Conservation (phyloP, 2,888 invertebrate species). For the Limnephilus lunatus region DNA sequence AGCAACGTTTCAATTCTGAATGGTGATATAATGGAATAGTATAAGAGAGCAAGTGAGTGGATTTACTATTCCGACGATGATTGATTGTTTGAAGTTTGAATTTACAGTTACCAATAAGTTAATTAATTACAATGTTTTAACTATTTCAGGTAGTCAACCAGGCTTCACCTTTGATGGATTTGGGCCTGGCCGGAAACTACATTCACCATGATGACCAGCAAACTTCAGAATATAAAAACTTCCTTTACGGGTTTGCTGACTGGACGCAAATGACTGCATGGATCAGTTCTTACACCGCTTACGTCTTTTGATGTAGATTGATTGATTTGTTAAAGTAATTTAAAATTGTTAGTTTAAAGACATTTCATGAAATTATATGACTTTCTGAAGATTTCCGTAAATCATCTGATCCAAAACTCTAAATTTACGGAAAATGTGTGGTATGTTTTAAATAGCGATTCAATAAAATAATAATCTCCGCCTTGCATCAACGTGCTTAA, state of each 20-base stretch:
- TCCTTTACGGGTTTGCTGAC: conserved; percentile 47
- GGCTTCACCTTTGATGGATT: conserved; percentile 67
- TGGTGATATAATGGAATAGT: too few relatives aligned
- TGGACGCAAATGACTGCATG: conserved; percentile 50
- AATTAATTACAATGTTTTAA: neutral
- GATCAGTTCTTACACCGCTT: conserved; percentile 51
- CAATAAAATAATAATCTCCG: too few relatives aligned
- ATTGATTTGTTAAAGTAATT: neutral
- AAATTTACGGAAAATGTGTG: too few relatives aligned
- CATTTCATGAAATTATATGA: neutral
- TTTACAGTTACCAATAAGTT: neutral
- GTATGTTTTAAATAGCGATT: too few relatives aligned
- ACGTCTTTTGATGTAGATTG: conserved; percentile 40
- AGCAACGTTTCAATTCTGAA: too few relatives aligned
- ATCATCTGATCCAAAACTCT: neutral
- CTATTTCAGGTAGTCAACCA: conserved; percentile 8
- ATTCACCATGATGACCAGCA: conserved; percentile 70
- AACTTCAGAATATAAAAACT: conserved; percentile 48
- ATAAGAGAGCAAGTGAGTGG: too few relatives aligned
- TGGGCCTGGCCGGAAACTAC: conserved; percentile 71
- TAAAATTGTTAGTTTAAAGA: neutral
- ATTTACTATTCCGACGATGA: too few relatives aligned
- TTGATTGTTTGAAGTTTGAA: neutral
- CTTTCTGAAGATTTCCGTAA: neutral
- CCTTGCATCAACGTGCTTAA: too few relatives aligned